A percentile compares a stretch with the other conserved stretches of the same genome.
These are phyloP conservation scores for Wiebesia pumilae DNA, from an alignment of 1,140 invertebrate species.

Conservation along the genomic window DNA sequence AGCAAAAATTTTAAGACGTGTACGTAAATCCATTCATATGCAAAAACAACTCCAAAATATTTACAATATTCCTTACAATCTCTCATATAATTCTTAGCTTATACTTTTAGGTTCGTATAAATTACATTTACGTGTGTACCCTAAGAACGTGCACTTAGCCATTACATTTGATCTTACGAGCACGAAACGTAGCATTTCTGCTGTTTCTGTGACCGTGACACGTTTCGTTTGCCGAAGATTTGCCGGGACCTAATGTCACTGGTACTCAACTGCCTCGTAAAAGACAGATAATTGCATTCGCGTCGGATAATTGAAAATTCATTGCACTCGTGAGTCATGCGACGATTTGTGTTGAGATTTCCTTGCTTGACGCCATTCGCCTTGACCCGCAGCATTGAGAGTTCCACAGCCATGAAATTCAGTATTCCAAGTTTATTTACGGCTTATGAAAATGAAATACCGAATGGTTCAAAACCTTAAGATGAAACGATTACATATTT, in stretches of 20 bases:
- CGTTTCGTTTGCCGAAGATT: neutral
- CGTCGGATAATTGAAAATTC: slow-evolving; percentile 23
- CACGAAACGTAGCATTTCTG: slow-evolving; percentile 3
- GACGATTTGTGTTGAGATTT: neutral
- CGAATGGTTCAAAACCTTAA: neutral
- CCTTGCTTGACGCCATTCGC: neutral
- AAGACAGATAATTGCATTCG: neutral
- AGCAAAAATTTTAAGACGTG: neutral
- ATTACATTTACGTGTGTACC: neutral
- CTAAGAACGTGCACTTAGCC: neutral
- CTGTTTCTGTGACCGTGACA: slow-evolving; percentile 10
- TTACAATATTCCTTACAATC: neutral
- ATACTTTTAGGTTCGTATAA: neutral
- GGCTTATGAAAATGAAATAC: neutral
- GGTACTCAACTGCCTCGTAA: neutral
- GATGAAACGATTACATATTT: neutral
- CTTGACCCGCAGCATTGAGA: neutral
- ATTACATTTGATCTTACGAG: slow-evolving; percentile 6
- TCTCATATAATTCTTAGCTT: neutral
- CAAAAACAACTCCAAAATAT: neutral
- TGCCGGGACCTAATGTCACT: neutral
- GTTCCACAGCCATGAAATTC: neutral
- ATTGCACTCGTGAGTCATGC: neutral
- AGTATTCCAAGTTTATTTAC: neutral
- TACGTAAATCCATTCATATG: neutral